A percentile compares a stretch with the other conserved stretches of the same genome.
Evolutionary conservation across 2,888 invertebrate species (phyloP).

Genomic region (Melanostoma mellinum): DNA sequence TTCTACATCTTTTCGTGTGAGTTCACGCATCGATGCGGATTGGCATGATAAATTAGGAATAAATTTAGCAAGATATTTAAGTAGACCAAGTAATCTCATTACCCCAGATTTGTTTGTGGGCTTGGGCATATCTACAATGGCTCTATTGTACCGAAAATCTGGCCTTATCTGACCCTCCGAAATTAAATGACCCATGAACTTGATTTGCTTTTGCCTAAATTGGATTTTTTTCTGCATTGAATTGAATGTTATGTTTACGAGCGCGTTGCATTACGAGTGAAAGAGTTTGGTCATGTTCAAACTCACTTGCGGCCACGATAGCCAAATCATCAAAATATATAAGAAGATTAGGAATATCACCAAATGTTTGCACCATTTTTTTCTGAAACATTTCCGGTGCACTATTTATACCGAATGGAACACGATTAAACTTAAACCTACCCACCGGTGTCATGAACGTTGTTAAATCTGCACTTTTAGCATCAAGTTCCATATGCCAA

Average conservation of each 20-base stretch:
- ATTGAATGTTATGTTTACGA: slow-evolving; percentile 58
- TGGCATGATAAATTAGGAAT: too few relatives aligned
- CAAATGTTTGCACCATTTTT: too few relatives aligned
- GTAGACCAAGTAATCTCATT: too few relatives aligned
- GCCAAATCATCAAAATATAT: too few relatives aligned
- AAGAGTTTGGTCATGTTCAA: slow-evolving; percentile 66
- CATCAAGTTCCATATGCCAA: too few relatives aligned
- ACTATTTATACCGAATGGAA: too few relatives aligned
- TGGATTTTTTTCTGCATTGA: slow-evolving; percentile 75
- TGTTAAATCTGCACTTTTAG: slow-evolving; percentile 40
- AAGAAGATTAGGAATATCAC: too few relatives aligned
- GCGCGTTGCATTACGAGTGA: slow-evolving; percentile 54
- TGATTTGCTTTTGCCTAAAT: slow-evolving; percentile 70
- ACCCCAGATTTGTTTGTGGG: slow-evolving; percentile 47
- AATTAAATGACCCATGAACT: slow-evolving; percentile 75
- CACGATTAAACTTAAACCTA: slow-evolving; percentile 74
- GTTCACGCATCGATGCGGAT: too few relatives aligned
- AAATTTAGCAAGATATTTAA: too few relatives aligned
- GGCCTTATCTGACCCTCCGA: slow-evolving; percentile 60
- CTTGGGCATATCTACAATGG: slow-evolving; percentile 51
- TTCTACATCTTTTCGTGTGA: slow-evolving; percentile 48
- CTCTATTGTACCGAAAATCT: slow-evolving; percentile 42
- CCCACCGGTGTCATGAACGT: slow-evolving; percentile 56
- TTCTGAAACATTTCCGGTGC: too few relatives aligned
- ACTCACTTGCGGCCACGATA: too few relatives aligned